These are phyloP conservation scores for Agrotis exclamationis DNA, from an alignment of 2,888 invertebrate genomes.

Conservation along the genomic window DNA sequence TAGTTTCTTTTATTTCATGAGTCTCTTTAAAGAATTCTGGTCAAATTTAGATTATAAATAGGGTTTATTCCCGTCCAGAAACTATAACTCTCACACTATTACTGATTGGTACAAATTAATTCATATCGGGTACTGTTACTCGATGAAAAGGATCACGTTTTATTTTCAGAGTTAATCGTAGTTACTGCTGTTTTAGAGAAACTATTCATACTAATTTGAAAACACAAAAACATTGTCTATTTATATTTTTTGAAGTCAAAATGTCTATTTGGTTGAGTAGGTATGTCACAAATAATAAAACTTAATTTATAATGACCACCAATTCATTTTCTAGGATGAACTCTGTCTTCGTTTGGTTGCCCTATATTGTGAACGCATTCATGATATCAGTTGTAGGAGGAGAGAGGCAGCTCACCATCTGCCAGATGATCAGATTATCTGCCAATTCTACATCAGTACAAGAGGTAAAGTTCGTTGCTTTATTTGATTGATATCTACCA, in stretches of 20 bases:
- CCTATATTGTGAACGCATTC: conserved; percentile 80
- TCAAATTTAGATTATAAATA: no score
- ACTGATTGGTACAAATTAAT: no score
- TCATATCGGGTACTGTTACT: no score
- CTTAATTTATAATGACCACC: neutral
- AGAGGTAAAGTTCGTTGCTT: conserved; percentile 65
- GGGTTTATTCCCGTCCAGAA: no score
- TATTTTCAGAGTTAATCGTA: no score
- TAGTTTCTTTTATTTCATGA: no score
- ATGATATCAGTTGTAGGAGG: conserved; percentile 79
- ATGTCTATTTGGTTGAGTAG: neutral
- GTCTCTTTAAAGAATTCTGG: no score
- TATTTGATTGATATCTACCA: neutral
- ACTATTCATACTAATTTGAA: no score
- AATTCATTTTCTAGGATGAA: conserved; percentile 73
- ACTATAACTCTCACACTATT: no score
- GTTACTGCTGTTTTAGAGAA: no score
- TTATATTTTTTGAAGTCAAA: neutral
- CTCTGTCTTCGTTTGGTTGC: conserved; percentile 83
- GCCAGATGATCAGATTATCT: conserved; percentile 79
- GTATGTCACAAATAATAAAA: neutral
- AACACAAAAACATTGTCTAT: neutral
- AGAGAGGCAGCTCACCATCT: conserved; percentile 75
- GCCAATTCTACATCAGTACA: conserved; percentile 66
- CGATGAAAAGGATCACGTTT: no score